Evolutionary conservation across 2,113 vertebrate species (phyloP), one percentile per base, ranked within the genome.

Genomic region (Myanophis thanlyinensis): DNA sequence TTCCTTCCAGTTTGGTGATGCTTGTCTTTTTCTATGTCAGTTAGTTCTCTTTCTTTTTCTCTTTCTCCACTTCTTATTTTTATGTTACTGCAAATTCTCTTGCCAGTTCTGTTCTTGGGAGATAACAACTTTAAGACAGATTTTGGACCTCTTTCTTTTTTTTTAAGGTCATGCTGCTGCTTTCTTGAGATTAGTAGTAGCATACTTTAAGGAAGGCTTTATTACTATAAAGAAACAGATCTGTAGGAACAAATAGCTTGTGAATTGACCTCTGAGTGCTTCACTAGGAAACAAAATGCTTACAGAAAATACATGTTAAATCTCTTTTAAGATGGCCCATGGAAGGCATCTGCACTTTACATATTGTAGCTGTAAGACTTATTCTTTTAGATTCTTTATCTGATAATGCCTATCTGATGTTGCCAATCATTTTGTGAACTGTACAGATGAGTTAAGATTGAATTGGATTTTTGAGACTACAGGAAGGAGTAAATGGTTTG

Each of bases 281-380:
- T 96, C 80, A 53, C 89, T 94, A 59, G 46, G 90, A 94, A 51
- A 97, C 96, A 97, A 96, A 97, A 96, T 94, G 96, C 96, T 96
- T 95, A 93, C 93, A 96, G 96, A 95, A 67, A 85, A 95, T 97
- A 96, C 94, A 91, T 95, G 95, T 97, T 96, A 88, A 91, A 92
- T 11, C 9, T 84, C 95, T 96, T 95, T 91, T 40, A 87, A 73
- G n/a, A 35, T 89, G 93, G 95, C 96, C 96, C 94, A 85, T 97
- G 95, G 96, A 96, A 96, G 86, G 92, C 94, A 96, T 96, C 93
- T 95, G 95, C 93, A 90, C 92, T 96, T 97, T 96, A 94, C 94
- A 95, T 95, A 91, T 89, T 97, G 95, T 52, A 95, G 85, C 95
- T 96, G 95, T 91, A 40, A 96, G 95, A 94, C 95, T 95, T 53